Evolutionary conservation across 2,797 vertebrate species (phyloP).

Genomic region (Hafferia zeledoni): DNA sequence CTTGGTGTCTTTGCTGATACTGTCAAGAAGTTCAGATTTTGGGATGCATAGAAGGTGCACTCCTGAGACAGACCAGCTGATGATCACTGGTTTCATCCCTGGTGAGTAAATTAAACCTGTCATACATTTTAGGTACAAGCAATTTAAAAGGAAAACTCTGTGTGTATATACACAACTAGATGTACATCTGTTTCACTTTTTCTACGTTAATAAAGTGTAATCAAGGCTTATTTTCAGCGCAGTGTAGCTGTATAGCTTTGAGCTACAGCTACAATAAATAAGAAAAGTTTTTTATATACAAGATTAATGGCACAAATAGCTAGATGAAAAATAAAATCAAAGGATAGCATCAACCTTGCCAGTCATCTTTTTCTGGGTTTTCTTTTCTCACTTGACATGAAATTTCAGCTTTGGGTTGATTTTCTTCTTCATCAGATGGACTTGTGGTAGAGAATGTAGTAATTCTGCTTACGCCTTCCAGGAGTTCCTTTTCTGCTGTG

Average conservation of each 20-base stretch:
- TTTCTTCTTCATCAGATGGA: not conserved
- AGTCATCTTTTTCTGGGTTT: not conserved
- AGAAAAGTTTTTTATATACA: not conserved
- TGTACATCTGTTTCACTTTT: not conserved
- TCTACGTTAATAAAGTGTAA: not conserved
- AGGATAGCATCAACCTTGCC: not conserved
- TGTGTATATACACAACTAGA: not conserved
- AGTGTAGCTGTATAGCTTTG: not conserved
- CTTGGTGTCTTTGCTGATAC: not conserved
- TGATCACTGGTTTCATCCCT: not conserved
- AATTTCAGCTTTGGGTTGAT: not conserved
- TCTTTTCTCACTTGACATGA: not conserved
- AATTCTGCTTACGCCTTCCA: not conserved
- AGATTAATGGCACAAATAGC: not conserved
- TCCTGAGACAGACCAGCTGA: not conserved
- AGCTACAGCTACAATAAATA: not conserved
- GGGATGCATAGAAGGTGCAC: not conserved
- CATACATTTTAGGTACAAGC: not conserved
- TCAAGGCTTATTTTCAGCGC: not conserved
- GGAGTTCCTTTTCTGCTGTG: not conserved
- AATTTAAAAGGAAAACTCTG: not conserved
- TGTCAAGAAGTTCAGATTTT: not conserved
- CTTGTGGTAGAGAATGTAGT: not conserved
- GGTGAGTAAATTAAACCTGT: not conserved
- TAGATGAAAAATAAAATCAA: not conserved